Conservation (phyloP, 2,113 vertebrate genomes). For the Hippocampus guttulatus region DNA sequence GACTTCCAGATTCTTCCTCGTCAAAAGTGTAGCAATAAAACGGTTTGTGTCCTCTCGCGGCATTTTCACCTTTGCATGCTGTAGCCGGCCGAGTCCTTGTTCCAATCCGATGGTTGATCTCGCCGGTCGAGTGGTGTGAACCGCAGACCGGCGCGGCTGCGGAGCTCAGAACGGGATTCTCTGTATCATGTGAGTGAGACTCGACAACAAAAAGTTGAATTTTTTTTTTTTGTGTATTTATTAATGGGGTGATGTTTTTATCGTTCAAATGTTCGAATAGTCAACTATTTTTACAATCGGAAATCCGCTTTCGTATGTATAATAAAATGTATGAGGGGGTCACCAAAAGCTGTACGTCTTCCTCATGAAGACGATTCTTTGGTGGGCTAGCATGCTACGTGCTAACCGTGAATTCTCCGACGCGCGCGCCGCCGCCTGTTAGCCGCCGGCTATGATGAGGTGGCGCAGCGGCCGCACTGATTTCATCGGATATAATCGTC, state of each 20-base stretch:
- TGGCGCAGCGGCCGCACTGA: conserved; percentile 23
- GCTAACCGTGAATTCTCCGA: conserved; percentile 23
- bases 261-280: conserved; percentile 40
- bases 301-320: conserved; percentile 43
- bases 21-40: conserved; percentile 71
- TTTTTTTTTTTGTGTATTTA: too few species aligned
- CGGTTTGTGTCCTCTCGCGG: conserved; percentile 42
- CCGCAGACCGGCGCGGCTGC: neutral
- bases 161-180: conserved; percentile 23
- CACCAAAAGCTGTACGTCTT: conserved; percentile 44
- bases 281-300: conserved; percentile 55
- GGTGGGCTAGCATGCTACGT: conserved; percentile 48
- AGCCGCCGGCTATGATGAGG: too few species aligned
- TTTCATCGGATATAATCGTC: conserved; percentile 9
- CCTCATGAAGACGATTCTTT: conserved; percentile 41
- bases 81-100: conserved; percentile 51
- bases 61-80: conserved; percentile 55
- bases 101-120: conserved; percentile 61
- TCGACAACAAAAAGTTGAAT: conserved; percentile 21
- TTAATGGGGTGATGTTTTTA: conserved; percentile 46
- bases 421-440: too few species aligned
- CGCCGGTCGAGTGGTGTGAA: conserved; percentile 54
- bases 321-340: conserved; percentile 39
- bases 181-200: conserved; percentile 48
- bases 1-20: conserved; percentile 69